phyloP scores from a whole-genome alignment of 2,797 vertebrate species.

The Poliocrania exsul region DNA sequence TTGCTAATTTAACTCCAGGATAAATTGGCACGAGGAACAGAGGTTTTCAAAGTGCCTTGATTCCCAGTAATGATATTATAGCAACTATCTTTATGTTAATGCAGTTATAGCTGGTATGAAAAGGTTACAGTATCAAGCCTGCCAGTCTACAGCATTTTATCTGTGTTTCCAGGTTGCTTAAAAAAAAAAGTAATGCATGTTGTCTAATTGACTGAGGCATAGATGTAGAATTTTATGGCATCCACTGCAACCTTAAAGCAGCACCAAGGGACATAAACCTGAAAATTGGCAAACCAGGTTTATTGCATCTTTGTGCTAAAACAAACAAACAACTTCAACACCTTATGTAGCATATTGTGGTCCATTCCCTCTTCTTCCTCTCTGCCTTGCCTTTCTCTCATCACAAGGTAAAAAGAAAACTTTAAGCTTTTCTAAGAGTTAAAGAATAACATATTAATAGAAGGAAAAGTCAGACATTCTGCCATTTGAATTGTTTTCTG shows the following conservation, averaged over 20 bases:
- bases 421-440: background rate
- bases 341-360: background rate
- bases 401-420: background rate
- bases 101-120: background rate
- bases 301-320: background rate
- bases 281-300: background rate
- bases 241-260: slow-evolving; percentile 36
- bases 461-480: background rate
- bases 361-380: background rate
- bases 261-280: slow-evolving; percentile 19
- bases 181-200: background rate
- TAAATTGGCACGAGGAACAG: background rate
- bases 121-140: slow-evolving; percentile 13
- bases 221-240: slow-evolving; percentile 43
- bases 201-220: slow-evolving; percentile 29
- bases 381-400: background rate
- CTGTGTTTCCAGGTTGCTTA: slow-evolving; percentile 61
- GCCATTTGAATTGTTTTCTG: background rate
- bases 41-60: background rate
- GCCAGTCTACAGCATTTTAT: slow-evolving; percentile 25
- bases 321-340: background rate
- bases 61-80: slow-evolving; percentile 8
- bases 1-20: slow-evolving; percentile 5
- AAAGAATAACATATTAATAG: background rate
- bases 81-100: slow-evolving; percentile 17